phyloP scores from a whole-genome alignment of 2,797 vertebrate genomes.

The Cuniculus paca region DNA sequence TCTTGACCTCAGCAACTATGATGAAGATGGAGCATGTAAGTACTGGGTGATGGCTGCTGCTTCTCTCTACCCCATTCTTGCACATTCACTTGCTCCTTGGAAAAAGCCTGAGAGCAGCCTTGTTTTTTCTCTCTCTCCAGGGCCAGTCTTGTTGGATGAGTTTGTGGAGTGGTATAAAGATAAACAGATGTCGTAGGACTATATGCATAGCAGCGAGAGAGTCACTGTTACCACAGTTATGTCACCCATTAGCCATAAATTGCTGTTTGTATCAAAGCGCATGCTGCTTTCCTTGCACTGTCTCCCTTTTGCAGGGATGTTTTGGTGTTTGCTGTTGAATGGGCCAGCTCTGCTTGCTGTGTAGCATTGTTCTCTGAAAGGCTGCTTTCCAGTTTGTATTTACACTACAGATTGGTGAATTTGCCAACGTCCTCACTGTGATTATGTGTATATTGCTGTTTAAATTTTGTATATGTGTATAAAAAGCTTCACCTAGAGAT shows the following conservation, averaged over 20 bases:
- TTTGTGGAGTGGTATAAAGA: slow-evolving; percentile 99
- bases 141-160: slow-evolving; percentile 99
- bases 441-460: slow-evolving; percentile 94
- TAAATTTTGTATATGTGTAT: slow-evolving; percentile 96
- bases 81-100: rapidly evolving
- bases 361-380: slow-evolving; percentile 92
- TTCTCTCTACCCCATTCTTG: rapidly evolving
- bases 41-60: slow-evolving; percentile 65
- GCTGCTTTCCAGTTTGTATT: slow-evolving; percentile 94
- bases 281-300: slow-evolving; percentile 91
- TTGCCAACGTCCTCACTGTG: slow-evolving; percentile 96
- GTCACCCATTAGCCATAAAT: slow-evolving; percentile 93
- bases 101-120: not conserved
- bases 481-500: slow-evolving; percentile 91
- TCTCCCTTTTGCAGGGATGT: slow-evolving; percentile 87
- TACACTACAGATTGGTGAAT: slow-evolving; percentile 93
- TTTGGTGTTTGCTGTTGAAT: slow-evolving; percentile 90
- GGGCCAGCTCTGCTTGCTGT: slow-evolving; percentile 90
- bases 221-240: slow-evolving; percentile 94
- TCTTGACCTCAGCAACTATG: slow-evolving; percentile 99
- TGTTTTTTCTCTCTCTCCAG: slow-evolving; percentile 88
- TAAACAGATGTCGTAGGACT: slow-evolving; percentile 97
- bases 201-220: slow-evolving; percentile 89
- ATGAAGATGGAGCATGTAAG: slow-evolving; percentile 99
- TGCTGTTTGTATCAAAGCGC: slow-evolving; percentile 90